Percentiles rank a stretch among this genome's conserved stretches.
Evolutionary conservation across 2,113 vertebrate species (phyloP).

Genomic region (Cephalopholis sonnerati): DNA sequence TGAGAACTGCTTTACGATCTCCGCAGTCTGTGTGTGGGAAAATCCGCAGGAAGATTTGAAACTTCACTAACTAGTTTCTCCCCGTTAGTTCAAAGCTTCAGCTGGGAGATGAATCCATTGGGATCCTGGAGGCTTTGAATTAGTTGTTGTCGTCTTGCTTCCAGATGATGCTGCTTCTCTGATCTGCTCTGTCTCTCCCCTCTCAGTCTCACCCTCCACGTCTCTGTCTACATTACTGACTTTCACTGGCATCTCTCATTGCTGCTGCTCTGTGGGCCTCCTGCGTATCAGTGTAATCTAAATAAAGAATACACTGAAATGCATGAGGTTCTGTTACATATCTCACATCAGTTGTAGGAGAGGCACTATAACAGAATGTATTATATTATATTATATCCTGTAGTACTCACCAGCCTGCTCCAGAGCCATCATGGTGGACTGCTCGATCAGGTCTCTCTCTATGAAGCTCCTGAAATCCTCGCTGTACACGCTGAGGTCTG

Average conservation of each 20-base stretch:
- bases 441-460: conserved; percentile 96
- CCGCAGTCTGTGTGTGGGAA: conserved; percentile 16
- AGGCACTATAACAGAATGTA: neutral
- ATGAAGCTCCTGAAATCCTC: conserved; percentile 98
- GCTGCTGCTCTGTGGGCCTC: conserved; percentile 13
- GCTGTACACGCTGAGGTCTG: conserved; percentile 98
- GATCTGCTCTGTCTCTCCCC: conserved; percentile 43
- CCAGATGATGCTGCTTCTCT: conserved; percentile 60
- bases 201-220: conserved; percentile 28
- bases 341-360: conserved; percentile 17
- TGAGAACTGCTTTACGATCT: conserved; percentile 6
- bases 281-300: conserved; percentile 23
- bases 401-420: conserved; percentile 93
- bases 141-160: conserved; percentile 59
- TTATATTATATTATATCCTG: neutral
- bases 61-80: conserved; percentile 62
- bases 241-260: conserved; percentile 7
- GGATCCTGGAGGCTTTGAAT: conserved; percentile 64
- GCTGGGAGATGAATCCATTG: conserved; percentile 55
- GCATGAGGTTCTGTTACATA: conserved; percentile 5
- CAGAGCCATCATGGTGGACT: conserved; percentile 97
- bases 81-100: conserved; percentile 54
- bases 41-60: conserved; percentile 44
- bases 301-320: conserved; percentile 1
- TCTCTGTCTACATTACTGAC: conserved; percentile 39